These are phyloP conservation scores for Chaitophorus viminalis DNA, from an alignment of 2,888 invertebrate species.

Conservation along the genomic window DNA sequence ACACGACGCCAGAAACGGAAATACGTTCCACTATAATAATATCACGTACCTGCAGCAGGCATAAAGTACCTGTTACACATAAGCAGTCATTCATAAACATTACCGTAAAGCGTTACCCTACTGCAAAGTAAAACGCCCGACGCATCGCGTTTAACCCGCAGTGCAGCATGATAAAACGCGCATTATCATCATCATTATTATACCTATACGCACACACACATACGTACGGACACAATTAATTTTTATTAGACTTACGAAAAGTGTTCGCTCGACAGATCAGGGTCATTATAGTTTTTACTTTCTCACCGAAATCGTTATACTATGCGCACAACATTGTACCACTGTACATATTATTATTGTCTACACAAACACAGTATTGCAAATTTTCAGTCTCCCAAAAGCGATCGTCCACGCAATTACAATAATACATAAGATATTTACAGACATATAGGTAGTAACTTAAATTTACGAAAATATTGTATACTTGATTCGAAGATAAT, in stretches of 20 bases:
- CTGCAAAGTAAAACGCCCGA: neutral
- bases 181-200: neutral
- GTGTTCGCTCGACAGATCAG: neutral
- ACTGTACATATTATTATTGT: no score
- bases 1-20: neutral
- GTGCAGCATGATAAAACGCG: no score
- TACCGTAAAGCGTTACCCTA: neutral
- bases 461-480: no score
- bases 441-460: no score
- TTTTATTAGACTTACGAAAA: neutral
- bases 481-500: no score
- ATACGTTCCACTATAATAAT: neutral
- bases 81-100: neutral
- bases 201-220: neutral
- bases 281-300: slow-evolving; percentile 37
- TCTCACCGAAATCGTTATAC: neutral
- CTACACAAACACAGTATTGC: neutral
- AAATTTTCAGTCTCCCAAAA: neutral
- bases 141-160: neutral
- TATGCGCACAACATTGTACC: no score
- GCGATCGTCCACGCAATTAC: no score
- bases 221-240: neutral
- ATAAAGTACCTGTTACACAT: slow-evolving; percentile 1
- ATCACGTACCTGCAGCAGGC: no score
- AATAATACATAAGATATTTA: no score